Conservation (phyloP, 2,113 vertebrate species). For the Apaloderma vittatum region DNA sequence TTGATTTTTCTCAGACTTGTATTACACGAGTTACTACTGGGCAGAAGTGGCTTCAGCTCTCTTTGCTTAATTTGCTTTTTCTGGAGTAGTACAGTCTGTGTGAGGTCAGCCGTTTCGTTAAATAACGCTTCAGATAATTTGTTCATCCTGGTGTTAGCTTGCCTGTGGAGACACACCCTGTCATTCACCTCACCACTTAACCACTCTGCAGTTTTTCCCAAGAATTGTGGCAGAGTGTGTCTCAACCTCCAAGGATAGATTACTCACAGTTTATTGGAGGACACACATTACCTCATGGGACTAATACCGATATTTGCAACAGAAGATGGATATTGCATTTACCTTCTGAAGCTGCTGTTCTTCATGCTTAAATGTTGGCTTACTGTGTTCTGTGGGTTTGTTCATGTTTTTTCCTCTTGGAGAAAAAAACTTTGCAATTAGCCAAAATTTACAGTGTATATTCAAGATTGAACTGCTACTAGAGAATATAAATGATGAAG, state of each 20-base stretch:
- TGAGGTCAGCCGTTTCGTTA: neutral
- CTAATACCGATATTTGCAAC: neutral
- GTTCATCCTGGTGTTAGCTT: neutral
- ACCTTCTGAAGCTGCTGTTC: neutral
- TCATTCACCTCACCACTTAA: neutral
- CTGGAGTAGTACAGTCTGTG: neutral
- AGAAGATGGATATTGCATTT: neutral
- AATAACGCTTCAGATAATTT: neutral
- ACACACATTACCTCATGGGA: neutral
- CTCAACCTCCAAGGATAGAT: neutral
- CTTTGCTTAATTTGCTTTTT: neutral
- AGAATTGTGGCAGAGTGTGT: neutral
- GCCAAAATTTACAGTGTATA: neutral
- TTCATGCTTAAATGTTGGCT: neutral
- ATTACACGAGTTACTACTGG: fast-evolving
- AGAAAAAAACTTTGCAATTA: neutral
- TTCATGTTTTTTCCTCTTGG: neutral
- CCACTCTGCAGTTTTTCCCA: neutral
- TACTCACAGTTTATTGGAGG: neutral
- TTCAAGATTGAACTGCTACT: neutral
- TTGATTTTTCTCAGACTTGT: neutral
- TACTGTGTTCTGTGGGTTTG: neutral
- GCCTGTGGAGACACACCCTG: neutral
- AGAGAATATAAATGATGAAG: neutral
- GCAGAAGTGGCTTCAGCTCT: neutral